Evolutionary conservation across 2,888 invertebrate genomes (phyloP).

Genomic region (Stenodema calcarata): DNA sequence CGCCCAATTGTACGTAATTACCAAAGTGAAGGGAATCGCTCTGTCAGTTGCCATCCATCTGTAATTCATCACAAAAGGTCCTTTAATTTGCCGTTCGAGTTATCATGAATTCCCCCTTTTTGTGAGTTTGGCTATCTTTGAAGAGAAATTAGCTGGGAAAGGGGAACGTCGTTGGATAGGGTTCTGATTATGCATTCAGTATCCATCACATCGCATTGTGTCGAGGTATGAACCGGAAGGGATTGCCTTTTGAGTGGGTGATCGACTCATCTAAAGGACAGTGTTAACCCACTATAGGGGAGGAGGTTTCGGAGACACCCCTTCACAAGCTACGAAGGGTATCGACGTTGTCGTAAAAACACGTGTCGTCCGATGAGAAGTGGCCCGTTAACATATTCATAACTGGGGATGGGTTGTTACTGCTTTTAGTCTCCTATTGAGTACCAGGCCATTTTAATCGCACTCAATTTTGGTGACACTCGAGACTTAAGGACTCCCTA

Average conservation of each 20-base stretch:
- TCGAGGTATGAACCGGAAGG: background rate
- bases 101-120: background rate
- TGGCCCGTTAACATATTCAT: background rate
- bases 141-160: background rate
- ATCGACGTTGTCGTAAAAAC: background rate
- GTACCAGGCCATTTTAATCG: too few relatives aligned
- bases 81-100: background rate
- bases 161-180: background rate
- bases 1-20: background rate
- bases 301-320: background rate
- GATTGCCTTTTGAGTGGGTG: background rate
- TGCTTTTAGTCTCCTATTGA: too few relatives aligned
- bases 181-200: background rate
- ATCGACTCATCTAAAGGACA: background rate
- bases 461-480: too few relatives aligned
- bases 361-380: background rate
- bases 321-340: background rate
- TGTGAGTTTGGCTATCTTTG: background rate
- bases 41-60: background rate
- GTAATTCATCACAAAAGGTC: background rate
- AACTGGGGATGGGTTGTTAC: too few relatives aligned
- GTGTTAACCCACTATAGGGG: background rate
- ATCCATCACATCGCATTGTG: background rate
- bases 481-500: too few relatives aligned
- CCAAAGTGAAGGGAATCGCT: background rate